Conservation (phyloP, 92 coral and sea anemone species). For the Epizoanthus ramosus region DNA sequence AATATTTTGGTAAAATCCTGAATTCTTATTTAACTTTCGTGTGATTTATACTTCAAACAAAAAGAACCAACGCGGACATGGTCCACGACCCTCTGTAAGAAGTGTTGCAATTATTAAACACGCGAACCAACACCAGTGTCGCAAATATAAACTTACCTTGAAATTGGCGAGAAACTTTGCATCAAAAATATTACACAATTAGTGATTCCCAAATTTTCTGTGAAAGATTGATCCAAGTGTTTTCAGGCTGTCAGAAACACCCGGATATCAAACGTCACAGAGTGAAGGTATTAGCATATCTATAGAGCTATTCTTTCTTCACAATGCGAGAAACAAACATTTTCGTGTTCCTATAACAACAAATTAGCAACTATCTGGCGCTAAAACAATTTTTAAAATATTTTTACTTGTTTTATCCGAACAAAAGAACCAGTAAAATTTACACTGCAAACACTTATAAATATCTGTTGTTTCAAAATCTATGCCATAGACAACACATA, state of each 20-base stretch:
- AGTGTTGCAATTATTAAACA: constrained; percentile 5
- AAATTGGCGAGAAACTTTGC: background rate
- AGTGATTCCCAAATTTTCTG: background rate
- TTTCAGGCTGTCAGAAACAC: constrained; percentile 1
- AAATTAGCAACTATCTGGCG: background rate
- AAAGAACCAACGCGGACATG: too few relatives aligned
- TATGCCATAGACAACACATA: background rate
- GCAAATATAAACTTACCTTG: constrained; percentile 4
- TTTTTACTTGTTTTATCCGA: background rate
- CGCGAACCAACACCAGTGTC: too few relatives aligned
- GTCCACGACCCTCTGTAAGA: too few relatives aligned
- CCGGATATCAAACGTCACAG: constrained; percentile 22
- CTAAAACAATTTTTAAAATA: background rate
- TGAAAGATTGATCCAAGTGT: background rate
- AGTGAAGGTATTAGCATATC: constrained; percentile 10
- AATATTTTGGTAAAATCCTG: background rate
- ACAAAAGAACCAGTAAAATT: background rate
- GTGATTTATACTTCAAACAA: background rate
- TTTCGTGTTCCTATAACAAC: constrained; percentile 26
- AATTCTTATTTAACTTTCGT: background rate
- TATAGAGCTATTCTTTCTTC: background rate
- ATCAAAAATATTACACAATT: background rate
- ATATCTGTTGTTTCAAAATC: background rate
- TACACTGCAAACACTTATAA: background rate
- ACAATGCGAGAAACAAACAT: constrained; percentile 9